Evolutionary conservation across 2,113 vertebrate species (phyloP).

Genomic region (Chaetura pelagica): DNA sequence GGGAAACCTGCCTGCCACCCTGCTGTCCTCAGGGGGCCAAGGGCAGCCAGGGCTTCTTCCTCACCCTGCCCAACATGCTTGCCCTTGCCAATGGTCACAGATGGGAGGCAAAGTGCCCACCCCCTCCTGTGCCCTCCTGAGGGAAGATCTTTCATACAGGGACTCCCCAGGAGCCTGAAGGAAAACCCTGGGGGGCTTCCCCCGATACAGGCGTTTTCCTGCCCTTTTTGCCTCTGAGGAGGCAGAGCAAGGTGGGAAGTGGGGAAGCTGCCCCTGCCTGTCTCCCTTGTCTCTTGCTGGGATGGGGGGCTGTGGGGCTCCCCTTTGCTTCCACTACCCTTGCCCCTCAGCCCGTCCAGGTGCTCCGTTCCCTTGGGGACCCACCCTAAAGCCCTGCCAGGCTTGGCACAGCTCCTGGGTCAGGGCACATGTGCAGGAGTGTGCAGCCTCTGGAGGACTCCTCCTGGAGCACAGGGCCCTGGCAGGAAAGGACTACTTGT

Average conservation of each 20-base stretch:
- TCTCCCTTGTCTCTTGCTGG: not conserved
- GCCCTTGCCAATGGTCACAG: not conserved
- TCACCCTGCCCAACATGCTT: constrained; percentile 2
- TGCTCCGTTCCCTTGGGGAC: not conserved
- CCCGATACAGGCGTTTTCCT: accelerated
- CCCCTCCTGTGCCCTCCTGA: not conserved
- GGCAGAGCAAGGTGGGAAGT: not conserved
- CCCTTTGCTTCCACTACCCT: not conserved
- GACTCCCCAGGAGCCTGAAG: not conserved
- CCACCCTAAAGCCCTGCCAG: not conserved
- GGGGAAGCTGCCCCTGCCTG: not conserved
- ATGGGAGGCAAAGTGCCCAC: not conserved
- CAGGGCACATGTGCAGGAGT: not conserved
- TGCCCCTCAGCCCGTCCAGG: not conserved
- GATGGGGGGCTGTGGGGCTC: accelerated
- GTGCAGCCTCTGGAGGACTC: not conserved
- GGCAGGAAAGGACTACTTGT: not conserved
- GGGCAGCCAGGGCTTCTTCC: constrained; percentile 58
- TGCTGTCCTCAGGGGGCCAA: not conserved
- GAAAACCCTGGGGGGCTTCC: not conserved
- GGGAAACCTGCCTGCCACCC: not conserved
- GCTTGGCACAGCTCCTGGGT: not conserved
- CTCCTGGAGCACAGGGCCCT: not conserved
- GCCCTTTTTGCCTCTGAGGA: not conserved
- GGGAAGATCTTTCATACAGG: not conserved